Evolutionary conservation across 2,113 vertebrate genomes (phyloP).

Genomic region (human (Homo sapiens)): GRCh38 chr11:96984001-96984500

Average conservation of each 20-base stretch:
- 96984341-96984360: not conserved
- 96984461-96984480: not conserved
- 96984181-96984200: not conserved
- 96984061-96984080: not conserved
- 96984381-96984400: slow-evolving; percentile 57
- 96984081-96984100: not conserved
- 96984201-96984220: not conserved
- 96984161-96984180: not conserved
- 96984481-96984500: not conserved
- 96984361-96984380: slow-evolving; percentile 53
- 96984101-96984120: not conserved
- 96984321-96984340: not conserved
- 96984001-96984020: not conserved
- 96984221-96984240: slow-evolving; percentile 1
- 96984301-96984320: not conserved
- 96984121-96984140: not conserved
- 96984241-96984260: not conserved
- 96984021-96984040: not conserved
- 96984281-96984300: not conserved
- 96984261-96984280: not conserved
- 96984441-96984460: slow-evolving; percentile 41
- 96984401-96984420: slow-evolving; percentile 48
- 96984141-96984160: not conserved
- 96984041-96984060: not conserved
- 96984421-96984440: slow-evolving; percentile 39